Conservation (phyloP, 2,797 vertebrate species). For the Carduelis carduelis region DNA sequence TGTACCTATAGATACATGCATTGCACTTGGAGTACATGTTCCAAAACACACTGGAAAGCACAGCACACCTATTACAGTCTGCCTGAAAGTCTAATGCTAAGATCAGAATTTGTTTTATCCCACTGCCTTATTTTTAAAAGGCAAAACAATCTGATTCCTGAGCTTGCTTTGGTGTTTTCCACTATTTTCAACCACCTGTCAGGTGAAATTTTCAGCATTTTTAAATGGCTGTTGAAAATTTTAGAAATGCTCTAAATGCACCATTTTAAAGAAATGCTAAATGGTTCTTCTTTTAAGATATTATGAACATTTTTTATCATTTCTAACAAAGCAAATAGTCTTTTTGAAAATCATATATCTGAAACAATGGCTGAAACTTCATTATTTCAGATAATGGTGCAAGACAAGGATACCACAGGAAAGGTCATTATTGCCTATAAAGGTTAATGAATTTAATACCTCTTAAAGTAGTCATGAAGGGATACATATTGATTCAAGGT, state of each 20-base stretch:
- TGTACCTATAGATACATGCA: not conserved
- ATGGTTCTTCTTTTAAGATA: not conserved
- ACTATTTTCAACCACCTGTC: not conserved
- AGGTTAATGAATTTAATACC: not conserved
- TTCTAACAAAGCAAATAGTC: not conserved
- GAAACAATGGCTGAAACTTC: not conserved
- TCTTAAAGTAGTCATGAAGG: not conserved
- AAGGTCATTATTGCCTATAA: not conserved
- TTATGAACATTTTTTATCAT: not conserved
- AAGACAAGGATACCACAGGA: not conserved
- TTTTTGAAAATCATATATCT: not conserved
- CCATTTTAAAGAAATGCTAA: not conserved
- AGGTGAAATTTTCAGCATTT: not conserved
- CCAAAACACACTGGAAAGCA: not conserved
- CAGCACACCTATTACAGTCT: not conserved
- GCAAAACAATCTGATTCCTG: slow-evolving; percentile 17
- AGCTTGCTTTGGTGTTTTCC: not conserved
- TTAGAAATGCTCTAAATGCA: not conserved
- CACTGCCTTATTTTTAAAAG: not conserved
- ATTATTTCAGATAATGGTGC: not conserved
- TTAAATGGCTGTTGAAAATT: not conserved
- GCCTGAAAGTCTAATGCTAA: not conserved
- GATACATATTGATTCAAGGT: not conserved
- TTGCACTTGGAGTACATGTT: not conserved
- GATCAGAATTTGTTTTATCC: not conserved